Base-by-base conservation (phyloP, 2,888 invertebrate genomes). In the Drosophila stalkeri region DNA sequence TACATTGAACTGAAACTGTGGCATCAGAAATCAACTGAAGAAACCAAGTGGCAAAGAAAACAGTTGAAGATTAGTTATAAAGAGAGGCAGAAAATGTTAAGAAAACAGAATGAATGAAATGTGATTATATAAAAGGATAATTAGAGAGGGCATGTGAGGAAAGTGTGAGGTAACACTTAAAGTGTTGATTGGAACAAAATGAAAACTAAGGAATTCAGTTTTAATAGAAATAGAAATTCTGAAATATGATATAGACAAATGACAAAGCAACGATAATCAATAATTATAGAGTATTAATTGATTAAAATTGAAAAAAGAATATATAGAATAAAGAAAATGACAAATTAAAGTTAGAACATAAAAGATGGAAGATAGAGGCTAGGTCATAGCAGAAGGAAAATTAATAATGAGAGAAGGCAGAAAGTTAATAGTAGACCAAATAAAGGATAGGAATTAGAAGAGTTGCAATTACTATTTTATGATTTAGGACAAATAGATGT, bases 1-100 rank as follows among this genome's bases (percentile, higher is more conserved):
- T 23, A 75, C 80, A 68, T 78, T 80, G 81, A 78, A 78, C 78
- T 78, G 65, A 49, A 64, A 67, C 31, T 47, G 52, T 41, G 39
- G 55, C 39, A 33, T 51, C 49, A 51, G 49, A 51, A 51, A 51
- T 51, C 49, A 33, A 27, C 37, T 51, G 44, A 46, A 46, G 52
- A 65, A 46, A 49, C 31, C 8, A 27, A 47, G 43, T 65, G 49
- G 57, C 47, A 33, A 35, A 27, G 37, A 54, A 39, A 39, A 59
- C 49, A 59, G 39, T 6, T 9, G 37, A 37, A 44, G 60, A 51
- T 62, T 62, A 57, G 31, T 20, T 59, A 57, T 44, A 20, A n/a
- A 16, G 8, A 2, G 14, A 43, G 43, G 18, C 43, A 31, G 16
- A n/a, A 49, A 11, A 18, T 49, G 33, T 0, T 5, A 1, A 33